Evolutionary conservation across 2,888 invertebrate genomes (phyloP).

Genomic region (Alviniconcha strummeri): DNA sequence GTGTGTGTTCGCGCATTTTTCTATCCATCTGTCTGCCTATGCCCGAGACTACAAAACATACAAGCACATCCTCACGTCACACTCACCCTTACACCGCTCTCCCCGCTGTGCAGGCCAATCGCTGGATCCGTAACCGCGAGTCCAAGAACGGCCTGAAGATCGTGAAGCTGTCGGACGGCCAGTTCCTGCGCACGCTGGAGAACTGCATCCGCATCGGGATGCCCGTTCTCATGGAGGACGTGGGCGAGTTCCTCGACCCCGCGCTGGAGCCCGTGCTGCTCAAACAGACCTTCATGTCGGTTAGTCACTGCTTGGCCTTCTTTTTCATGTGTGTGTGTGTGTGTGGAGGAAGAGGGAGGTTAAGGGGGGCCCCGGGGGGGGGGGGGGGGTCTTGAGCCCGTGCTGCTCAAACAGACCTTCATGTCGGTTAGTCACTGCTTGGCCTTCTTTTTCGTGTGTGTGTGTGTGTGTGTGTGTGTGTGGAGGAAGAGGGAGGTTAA

Average conservation of each 20-base stretch:
- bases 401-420: constrained; percentile 84
- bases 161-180: constrained; percentile 72
- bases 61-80: too few species aligned
- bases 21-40: too few species aligned
- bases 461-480: too few species aligned
- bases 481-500: too few species aligned
- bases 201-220: constrained; percentile 74
- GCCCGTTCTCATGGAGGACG: constrained; percentile 73
- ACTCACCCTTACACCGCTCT: too few species aligned
- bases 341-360: too few species aligned
- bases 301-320: constrained; percentile 63
- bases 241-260: constrained; percentile 73
- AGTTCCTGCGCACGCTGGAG: constrained; percentile 73
- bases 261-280: constrained; percentile 75
- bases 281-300: constrained; percentile 86
- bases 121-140: constrained; percentile 73
- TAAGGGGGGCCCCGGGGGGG: too few species aligned
- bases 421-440: constrained; percentile 77
- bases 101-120: constrained; percentile 66
- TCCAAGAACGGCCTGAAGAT: constrained; percentile 70
- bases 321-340: background rate
- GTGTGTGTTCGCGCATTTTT: too few species aligned
- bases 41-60: too few species aligned
- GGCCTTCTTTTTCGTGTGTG: background rate
- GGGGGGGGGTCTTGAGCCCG: constrained; percentile 60